These are phyloP conservation scores for Eupithecia vulgata DNA, from an alignment of 2,888 invertebrate genomes.

Conservation along the genomic window DNA sequence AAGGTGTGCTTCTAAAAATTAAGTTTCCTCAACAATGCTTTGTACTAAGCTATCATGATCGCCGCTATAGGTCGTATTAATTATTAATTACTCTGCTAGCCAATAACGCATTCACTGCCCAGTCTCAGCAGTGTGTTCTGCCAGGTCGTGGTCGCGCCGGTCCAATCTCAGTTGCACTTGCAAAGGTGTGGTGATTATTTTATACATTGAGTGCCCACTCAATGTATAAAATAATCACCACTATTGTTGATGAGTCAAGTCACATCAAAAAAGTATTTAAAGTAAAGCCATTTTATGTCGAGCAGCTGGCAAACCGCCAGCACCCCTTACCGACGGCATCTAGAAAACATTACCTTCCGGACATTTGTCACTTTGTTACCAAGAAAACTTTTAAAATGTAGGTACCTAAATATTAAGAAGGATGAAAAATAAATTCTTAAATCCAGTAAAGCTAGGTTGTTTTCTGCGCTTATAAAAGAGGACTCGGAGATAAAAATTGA, in stretches of 20 bases:
- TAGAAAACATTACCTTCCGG: conserved; percentile 2
- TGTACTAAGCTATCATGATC: too few species aligned
- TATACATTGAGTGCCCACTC: not conserved
- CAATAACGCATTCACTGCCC: too few species aligned
- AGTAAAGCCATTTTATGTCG: not conserved
- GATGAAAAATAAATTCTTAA: not conserved
- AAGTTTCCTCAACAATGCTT: too few species aligned
- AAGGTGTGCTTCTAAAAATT: too few species aligned
- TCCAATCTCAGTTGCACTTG: not conserved
- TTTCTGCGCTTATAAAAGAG: not conserved
- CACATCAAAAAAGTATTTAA: not conserved
- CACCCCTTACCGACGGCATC: not conserved
- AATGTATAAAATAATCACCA: not conserved
- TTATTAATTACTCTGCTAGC: too few species aligned
- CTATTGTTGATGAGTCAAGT: not conserved
- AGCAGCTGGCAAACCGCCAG: not conserved
- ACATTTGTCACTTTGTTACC: not conserved
- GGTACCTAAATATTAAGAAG: not conserved
- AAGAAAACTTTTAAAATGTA: not conserved
- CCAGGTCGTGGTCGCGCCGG: too few species aligned
- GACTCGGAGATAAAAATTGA: too few species aligned
- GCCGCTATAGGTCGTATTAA: too few species aligned
- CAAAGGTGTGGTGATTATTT: not conserved
- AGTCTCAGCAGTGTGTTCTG: too few species aligned
- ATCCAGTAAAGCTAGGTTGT: not conserved